A percentile compares a stretch with the other conserved stretches of the same genome.
Conservation (phyloP, 2,888 invertebrate genomes). For the Tridacna crocea region DNA sequence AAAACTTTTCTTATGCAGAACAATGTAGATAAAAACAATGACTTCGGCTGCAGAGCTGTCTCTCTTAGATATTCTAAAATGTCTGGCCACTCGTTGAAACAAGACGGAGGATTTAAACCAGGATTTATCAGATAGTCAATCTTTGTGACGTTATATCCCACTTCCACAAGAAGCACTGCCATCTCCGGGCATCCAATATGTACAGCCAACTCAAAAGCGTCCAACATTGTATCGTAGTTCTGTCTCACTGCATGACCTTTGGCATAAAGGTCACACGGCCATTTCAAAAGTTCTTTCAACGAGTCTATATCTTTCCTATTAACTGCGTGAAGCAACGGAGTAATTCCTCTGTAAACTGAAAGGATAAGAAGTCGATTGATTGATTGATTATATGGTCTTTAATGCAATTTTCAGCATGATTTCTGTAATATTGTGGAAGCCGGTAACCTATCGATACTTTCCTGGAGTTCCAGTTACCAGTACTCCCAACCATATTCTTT, state of each 20-base stretch:
- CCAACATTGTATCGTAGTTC: conserved; percentile 66
- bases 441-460: not conserved
- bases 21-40: conserved; percentile 57
- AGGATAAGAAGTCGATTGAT: conserved; percentile 16
- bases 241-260: conserved; percentile 64
- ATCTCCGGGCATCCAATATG: conserved; percentile 69
- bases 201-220: conserved; percentile 73
- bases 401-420: not conserved
- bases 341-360: conserved; percentile 73
- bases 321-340: conserved; percentile 71
- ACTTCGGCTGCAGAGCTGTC: conserved; percentile 48
- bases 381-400: not conserved
- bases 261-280: conserved; percentile 62
- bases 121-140: conserved; percentile 55
- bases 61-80: conserved; percentile 60
- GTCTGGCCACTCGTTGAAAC: conserved; percentile 58
- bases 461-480: not conserved
- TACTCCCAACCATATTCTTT: too few relatives aligned
- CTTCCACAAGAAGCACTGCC: conserved; percentile 60
- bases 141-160: conserved; percentile 69
- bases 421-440: not conserved
- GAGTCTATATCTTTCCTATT: conserved; percentile 67
- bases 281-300: conserved; percentile 63
- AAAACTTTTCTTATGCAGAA: conserved; percentile 61
- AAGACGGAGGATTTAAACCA: conserved; percentile 48